Conservation (phyloP, 2,113 vertebrate species). For the Ardeotis arabs region DNA sequence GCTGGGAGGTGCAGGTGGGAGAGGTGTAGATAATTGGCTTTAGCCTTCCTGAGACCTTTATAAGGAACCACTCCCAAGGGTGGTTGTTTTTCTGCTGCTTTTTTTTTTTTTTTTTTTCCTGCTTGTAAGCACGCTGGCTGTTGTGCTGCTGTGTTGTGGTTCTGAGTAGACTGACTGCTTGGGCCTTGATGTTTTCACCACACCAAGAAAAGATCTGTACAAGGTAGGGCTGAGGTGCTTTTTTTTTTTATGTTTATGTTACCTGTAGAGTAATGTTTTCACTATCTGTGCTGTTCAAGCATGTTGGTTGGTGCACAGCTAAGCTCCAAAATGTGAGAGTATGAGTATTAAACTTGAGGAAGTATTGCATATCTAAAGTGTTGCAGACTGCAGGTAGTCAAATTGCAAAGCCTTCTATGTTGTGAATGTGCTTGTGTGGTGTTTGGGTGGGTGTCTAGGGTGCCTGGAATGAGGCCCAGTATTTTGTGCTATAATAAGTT, state of each 20-base stretch:
- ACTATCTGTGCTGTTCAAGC: background rate
- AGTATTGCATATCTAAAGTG: rapidly evolving
- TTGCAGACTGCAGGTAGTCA: rapidly evolving
- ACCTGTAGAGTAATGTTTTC: rapidly evolving
- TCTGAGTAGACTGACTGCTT: rapidly evolving
- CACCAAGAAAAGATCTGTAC: rapidly evolving
- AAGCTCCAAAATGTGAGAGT: rapidly evolving
- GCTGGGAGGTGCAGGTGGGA: conserved; percentile 16
- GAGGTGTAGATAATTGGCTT: background rate
- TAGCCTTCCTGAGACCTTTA: background rate
- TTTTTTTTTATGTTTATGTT: background rate
- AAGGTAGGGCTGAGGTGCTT: background rate
- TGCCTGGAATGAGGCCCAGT: too few species aligned
- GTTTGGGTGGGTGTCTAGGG: background rate
- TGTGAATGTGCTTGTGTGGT: too few species aligned
- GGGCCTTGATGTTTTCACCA: rapidly evolving
- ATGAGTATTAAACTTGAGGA: too few species aligned
- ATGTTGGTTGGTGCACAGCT: rapidly evolving
- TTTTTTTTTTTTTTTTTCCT: too few species aligned
- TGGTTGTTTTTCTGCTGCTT: rapidly evolving
- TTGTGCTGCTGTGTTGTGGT: too few species aligned
- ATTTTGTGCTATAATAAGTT: rapidly evolving
- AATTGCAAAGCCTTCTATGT: rapidly evolving
- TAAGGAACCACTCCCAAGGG: rapidly evolving
- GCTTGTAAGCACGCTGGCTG: rapidly evolving